Evolutionary conservation across 1,140 invertebrate genomes (phyloP).

Genomic region (Meloidogyne hapla): DNA sequence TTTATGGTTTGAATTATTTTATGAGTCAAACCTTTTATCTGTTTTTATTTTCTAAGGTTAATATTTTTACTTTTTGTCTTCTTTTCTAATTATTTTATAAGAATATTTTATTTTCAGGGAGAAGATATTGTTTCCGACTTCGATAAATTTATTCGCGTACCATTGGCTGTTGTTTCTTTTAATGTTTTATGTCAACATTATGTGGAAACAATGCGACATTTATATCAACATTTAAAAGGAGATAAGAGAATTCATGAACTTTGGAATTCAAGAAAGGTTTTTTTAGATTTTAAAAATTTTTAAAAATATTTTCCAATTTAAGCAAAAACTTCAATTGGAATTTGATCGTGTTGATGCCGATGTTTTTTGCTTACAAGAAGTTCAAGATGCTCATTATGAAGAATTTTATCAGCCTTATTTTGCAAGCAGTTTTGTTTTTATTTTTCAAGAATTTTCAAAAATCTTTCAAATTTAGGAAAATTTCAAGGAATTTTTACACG

Average conservation of each 20-base stretch:
- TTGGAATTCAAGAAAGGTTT: conserved; percentile 14
- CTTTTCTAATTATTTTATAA: neutral
- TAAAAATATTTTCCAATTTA: neutral
- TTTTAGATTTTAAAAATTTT: neutral
- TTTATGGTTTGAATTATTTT: no score
- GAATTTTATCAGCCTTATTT: conserved; percentile 27
- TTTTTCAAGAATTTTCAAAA: neutral
- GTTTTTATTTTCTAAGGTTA: no score
- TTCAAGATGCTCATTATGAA: conserved; percentile 24
- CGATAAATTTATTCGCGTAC: neutral
- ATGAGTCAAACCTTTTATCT: no score
- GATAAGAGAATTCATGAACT: neutral
- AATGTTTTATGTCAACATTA: conserved; percentile 30
- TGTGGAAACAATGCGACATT: conserved; percentile 3
- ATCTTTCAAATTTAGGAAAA: neutral
- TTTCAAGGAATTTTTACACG: conserved; percentile 10
- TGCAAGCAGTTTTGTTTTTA: conserved; percentile 4
- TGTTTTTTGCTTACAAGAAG: conserved; percentile 35
- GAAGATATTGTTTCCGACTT: neutral
- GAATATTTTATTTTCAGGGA: conserved; percentile 6
- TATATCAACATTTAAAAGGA: conserved; percentile 22
- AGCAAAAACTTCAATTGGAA: conserved; percentile 12
- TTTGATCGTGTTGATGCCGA: conserved; percentile 23
- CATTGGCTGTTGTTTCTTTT: conserved; percentile 21
- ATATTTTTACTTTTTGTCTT: neutral